Evolutionary conservation across 2,113 vertebrate genomes (phyloP).

Genomic region (Progne subis): DNA sequence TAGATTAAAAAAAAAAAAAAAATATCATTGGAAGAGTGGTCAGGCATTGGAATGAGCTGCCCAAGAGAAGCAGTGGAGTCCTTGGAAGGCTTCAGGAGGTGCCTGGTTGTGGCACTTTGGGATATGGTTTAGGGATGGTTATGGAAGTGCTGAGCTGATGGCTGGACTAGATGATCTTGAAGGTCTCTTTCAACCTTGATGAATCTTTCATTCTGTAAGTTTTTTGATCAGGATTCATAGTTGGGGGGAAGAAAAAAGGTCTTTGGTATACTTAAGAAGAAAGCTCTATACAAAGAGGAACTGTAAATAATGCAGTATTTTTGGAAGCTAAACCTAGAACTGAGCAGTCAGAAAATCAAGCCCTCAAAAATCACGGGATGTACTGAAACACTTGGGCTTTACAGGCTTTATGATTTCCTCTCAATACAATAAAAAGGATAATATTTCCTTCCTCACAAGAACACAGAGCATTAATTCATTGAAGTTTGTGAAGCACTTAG

Average conservation of each 20-base stretch:
- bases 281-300: neutral
- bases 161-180: neutral
- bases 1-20: neutral
- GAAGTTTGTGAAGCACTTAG: neutral
- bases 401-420: neutral
- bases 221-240: neutral
- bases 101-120: neutral
- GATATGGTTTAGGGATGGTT: neutral
- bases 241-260: rapidly evolving
- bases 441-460: neutral
- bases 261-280: neutral
- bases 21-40: neutral
- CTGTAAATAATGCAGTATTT: neutral
- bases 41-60: neutral
- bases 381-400: neutral
- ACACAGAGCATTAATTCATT: neutral
- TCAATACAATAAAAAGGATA: neutral
- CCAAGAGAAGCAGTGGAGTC: neutral
- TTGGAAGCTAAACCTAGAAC: neutral
- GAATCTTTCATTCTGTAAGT: neutral
- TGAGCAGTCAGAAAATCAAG: neutral
- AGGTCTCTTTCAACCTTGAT: neutral
- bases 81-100: neutral
- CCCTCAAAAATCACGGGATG: neutral
- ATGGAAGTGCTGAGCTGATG: neutral